These are phyloP conservation scores for Oeneis ivallda DNA, from an alignment of 2,888 invertebrate genomes.

Conservation along the genomic window DNA sequence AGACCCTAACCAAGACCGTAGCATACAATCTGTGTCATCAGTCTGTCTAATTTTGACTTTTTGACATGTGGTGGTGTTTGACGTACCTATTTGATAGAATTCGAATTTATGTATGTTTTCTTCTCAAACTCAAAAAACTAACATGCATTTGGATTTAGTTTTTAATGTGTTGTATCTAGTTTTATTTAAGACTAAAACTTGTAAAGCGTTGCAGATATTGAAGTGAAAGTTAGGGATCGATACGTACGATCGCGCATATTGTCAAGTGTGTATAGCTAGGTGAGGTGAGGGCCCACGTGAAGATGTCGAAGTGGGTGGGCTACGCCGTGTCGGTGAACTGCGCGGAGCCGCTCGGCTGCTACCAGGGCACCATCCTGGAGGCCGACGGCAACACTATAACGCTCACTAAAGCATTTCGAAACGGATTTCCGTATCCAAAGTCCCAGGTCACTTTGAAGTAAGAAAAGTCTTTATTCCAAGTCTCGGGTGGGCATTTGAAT, in stretches of 20 bases:
- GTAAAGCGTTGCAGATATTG: background rate
- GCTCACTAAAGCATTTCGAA: slow-evolving; percentile 90
- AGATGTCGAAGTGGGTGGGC: slow-evolving; percentile 86
- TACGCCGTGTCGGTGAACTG: slow-evolving; percentile 93
- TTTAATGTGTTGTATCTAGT: no score
- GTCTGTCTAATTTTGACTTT: no score
- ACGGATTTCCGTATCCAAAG: slow-evolving; percentile 84
- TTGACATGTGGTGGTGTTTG: no score
- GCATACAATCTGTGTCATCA: no score
- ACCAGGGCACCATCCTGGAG: slow-evolving; percentile 88
- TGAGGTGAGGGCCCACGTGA: background rate
- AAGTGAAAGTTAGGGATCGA: background rate
- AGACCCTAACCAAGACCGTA: no score
- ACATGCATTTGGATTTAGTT: no score
- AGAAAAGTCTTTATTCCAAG: background rate
- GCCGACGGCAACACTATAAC: slow-evolving; percentile 88
- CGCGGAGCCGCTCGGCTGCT: slow-evolving; percentile 88
- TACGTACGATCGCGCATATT: background rate
- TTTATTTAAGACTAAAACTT: no score
- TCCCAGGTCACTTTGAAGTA: slow-evolving; percentile 76
- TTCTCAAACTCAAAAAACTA: no score
- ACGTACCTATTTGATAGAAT: no score
- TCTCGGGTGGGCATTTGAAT: no score
- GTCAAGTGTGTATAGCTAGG: background rate
- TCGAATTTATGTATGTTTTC: no score